Evolutionary conservation across 1,140 invertebrate genomes (phyloP).

Genomic region (Aphelenchoides avenae): DNA sequence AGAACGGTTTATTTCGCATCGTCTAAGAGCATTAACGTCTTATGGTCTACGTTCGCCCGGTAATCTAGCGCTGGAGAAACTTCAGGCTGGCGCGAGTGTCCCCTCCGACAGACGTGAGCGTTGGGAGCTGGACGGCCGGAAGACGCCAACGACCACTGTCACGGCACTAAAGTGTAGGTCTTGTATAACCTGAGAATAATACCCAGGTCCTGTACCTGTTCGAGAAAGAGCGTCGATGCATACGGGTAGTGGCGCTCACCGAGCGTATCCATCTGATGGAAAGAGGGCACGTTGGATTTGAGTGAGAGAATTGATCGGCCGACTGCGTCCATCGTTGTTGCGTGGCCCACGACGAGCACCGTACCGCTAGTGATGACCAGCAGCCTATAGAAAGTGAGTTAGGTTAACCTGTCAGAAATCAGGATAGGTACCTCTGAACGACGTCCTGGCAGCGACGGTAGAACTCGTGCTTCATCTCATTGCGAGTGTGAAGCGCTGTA

Average conservation of each 20-base stretch:
- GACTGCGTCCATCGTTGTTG: constrained; percentile 15
- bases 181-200: too few relatives aligned
- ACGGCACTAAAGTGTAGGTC: too few relatives aligned
- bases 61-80: too few relatives aligned
- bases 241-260: constrained; percentile 20
- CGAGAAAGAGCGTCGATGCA: constrained; percentile 6
- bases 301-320: constrained; percentile 12
- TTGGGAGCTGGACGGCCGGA: too few relatives aligned
- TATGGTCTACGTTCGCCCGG: too few relatives aligned
- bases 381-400: background rate
- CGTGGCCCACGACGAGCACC: constrained; percentile 19
- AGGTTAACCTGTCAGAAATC: constrained; percentile 2
- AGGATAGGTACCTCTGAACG: constrained; percentile 9
- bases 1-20: too few relatives aligned
- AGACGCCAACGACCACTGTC: too few relatives aligned
- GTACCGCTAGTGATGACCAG: constrained; percentile 7
- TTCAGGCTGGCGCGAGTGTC: too few relatives aligned
- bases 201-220: too few relatives aligned
- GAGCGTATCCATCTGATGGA: constrained; percentile 2
- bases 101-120: too few relatives aligned
- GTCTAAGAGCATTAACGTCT: too few relatives aligned
- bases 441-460: constrained; percentile 8
- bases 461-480: constrained; percentile 17
- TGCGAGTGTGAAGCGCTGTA: background rate
- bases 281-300: constrained; percentile 3